These are phyloP conservation scores for Hirundichthys speculiger DNA, from an alignment of 2,113 vertebrate species.

Conservation along the genomic window DNA sequence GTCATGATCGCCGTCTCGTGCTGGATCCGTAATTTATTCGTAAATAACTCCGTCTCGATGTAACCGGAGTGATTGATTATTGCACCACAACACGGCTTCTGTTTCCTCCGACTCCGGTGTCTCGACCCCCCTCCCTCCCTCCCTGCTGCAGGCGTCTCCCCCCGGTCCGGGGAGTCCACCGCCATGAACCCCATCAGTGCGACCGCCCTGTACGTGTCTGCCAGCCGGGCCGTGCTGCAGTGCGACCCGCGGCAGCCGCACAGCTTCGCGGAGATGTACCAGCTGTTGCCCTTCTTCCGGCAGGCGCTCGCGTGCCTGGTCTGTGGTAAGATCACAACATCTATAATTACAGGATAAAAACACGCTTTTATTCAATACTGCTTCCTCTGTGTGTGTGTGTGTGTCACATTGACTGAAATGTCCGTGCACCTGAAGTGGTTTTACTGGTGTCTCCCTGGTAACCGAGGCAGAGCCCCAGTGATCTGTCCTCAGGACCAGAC, in stretches of 20 bases:
- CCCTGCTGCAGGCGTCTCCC: constrained; percentile 21
- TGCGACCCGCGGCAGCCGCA: constrained; percentile 92
- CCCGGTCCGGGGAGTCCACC: constrained; percentile 75
- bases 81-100: constrained; percentile 16
- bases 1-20: constrained; percentile 35
- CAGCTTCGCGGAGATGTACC: constrained; percentile 90
- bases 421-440: constrained; percentile 27
- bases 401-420: background rate
- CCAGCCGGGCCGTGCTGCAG: constrained; percentile 95
- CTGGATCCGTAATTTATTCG: constrained; percentile 42
- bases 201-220: constrained; percentile 94
- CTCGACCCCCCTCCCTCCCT: constrained; percentile 19
- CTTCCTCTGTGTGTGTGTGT: background rate
- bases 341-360: background rate
- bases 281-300: constrained; percentile 92
- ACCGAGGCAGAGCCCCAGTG: constrained; percentile 63
- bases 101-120: constrained; percentile 26
- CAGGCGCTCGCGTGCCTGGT: constrained; percentile 93
- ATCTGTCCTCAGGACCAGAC: constrained; percentile 57
- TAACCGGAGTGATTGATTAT: constrained; percentile 25
- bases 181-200: constrained; percentile 97
- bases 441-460: constrained; percentile 66
- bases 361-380: background rate
- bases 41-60: constrained; percentile 22
- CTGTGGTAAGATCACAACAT: constrained; percentile 85